phyloP scores from a whole-genome alignment of 2,888 invertebrate genomes.

The Drosophila testacea region DNA sequence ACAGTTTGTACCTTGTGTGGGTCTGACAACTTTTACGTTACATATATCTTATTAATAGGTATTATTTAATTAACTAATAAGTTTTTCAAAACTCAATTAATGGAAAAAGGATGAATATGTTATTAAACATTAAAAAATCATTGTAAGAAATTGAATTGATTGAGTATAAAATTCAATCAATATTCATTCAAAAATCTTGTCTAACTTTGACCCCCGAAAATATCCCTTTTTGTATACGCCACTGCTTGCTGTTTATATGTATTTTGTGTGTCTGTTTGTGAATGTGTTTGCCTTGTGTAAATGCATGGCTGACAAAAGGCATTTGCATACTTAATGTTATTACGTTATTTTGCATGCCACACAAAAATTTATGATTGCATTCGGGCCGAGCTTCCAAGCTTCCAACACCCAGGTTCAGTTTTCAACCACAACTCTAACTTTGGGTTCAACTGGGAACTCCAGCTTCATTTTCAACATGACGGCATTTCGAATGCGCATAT shows the following conservation, averaged over 20 bases:
- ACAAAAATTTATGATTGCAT: constrained; percentile 80
- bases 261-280: constrained; percentile 5
- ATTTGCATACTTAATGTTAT: constrained; percentile 81
- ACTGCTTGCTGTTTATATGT: constrained; percentile 6
- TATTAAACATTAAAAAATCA: too few species aligned
- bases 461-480: constrained; percentile 5
- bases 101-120: too few species aligned
- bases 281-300: constrained; percentile 63
- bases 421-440: constrained; percentile 5
- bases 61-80: too few species aligned
- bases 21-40: too few species aligned
- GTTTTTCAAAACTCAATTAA: too few species aligned
- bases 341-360: constrained; percentile 78
- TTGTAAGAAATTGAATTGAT: too few species aligned
- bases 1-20: too few species aligned
- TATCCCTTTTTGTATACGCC: constrained; percentile 1
- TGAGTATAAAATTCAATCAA: not conserved
- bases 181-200: not conserved
- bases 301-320: constrained; percentile 79
- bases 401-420: constrained; percentile 18
- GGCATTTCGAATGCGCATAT: constrained; percentile 53
- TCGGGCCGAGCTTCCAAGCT: constrained; percentile 22
- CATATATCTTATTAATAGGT: too few species aligned
- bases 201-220: not conserved
- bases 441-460: not conserved